phyloP scores from a whole-genome alignment of 2,888 invertebrate genomes.

The Pammene aurita region DNA sequence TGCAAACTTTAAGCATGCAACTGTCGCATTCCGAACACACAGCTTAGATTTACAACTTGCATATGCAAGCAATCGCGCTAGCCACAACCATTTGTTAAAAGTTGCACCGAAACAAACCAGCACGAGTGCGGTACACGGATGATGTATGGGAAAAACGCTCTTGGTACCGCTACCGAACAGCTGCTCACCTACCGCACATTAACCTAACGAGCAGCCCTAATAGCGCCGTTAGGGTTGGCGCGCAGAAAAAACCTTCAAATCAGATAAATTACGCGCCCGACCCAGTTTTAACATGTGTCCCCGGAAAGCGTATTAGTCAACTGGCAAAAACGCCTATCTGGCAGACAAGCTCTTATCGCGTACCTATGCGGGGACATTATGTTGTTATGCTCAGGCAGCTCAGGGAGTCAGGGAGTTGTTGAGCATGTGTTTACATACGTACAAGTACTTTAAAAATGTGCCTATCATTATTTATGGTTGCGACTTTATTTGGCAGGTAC shows the following conservation, averaged over 20 bases:
- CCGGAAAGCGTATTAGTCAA: slow-evolving; percentile 62
- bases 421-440: slow-evolving; percentile 6
- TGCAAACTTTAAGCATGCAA: slow-evolving; percentile 33
- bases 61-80: slow-evolving; percentile 40
- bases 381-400: slow-evolving; percentile 17
- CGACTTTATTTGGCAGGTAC: not conserved
- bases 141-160: slow-evolving; percentile 75
- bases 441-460: not conserved
- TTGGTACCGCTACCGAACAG: slow-evolving; percentile 62
- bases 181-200: slow-evolving; percentile 78
- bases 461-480: not conserved
- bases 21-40: slow-evolving; percentile 23
- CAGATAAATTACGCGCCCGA: slow-evolving; percentile 71
- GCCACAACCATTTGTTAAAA: slow-evolving; percentile 41
- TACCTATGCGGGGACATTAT: slow-evolving; percentile 17
- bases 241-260: slow-evolving; percentile 70
- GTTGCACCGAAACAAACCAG: slow-evolving; percentile 43
- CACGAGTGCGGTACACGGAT: slow-evolving; percentile 62
- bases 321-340: slow-evolving; percentile 70
- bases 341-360: slow-evolving; percentile 43
- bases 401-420: slow-evolving; percentile 26
- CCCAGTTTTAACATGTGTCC: slow-evolving; percentile 71
- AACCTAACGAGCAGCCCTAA: slow-evolving; percentile 81
- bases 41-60: slow-evolving; percentile 39
- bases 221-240: slow-evolving; percentile 72